phyloP scores from a whole-genome alignment of 2,797 vertebrate genomes.

The Coreius guichenoti region DNA sequence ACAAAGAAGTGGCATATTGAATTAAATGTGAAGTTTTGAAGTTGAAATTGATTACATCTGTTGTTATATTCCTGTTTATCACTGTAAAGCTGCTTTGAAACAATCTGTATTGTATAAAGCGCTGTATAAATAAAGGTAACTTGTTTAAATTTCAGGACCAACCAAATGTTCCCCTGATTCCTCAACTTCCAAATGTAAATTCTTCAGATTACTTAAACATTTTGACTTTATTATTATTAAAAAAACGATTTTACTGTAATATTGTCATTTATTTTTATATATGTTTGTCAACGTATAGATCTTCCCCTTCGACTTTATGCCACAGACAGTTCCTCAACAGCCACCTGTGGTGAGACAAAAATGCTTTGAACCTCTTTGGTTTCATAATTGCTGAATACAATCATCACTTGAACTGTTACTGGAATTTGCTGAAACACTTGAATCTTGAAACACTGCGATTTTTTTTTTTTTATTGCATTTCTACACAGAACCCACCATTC shows the following conservation, averaged over 20 bases:
- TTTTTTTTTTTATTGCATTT: background rate
- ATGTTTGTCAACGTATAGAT: conserved; percentile 62
- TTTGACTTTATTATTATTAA: background rate
- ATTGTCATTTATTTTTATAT: background rate
- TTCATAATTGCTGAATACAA: background rate
- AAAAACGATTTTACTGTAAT: background rate
- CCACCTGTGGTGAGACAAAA: conserved; percentile 70
- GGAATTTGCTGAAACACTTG: background rate
- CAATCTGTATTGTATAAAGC: background rate
- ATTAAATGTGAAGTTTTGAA: background rate
- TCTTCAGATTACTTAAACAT: background rate
- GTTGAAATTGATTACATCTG: background rate
- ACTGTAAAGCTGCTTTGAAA: background rate
- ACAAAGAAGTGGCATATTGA: background rate
- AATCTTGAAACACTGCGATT: background rate
- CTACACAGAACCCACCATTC: conserved; percentile 40
- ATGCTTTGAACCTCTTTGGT: background rate
- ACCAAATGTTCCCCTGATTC: conserved; percentile 67
- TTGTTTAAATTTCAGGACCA: conserved; percentile 70
- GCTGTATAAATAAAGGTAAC: background rate
- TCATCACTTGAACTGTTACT: background rate
- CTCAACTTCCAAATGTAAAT: conserved; percentile 69
- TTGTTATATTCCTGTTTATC: background rate
- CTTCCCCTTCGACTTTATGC: conserved; percentile 69
- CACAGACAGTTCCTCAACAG: conserved; percentile 70